Evolutionary conservation across 1,140 invertebrate species (phyloP).

Genomic region (Acromyrmex echinatior): DNA sequence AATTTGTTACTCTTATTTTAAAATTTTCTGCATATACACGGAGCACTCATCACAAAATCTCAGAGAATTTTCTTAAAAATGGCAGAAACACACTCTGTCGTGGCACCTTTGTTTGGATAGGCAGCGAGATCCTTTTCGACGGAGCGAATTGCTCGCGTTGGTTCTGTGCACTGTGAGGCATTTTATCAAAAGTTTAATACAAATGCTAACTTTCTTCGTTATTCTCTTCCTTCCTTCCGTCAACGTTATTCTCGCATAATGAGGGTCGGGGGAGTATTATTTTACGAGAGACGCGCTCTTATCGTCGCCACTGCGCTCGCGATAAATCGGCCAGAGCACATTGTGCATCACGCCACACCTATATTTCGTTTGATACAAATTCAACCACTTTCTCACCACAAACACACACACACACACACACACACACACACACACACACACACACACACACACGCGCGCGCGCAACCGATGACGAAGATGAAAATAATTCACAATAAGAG

Average conservation of each 20-base stretch:
- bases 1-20: slow-evolving; percentile 11
- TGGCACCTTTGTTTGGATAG: slow-evolving; percentile 58
- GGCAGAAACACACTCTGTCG: slow-evolving; percentile 37
- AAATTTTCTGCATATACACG: not conserved
- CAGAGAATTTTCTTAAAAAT: slow-evolving; percentile 24
- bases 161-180: slow-evolving; percentile 64
- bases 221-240: slow-evolving; percentile 77
- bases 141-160: slow-evolving; percentile 70
- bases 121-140: slow-evolving; percentile 69
- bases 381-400: slow-evolving; percentile 7
- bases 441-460: not conserved
- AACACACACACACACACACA: not conserved
- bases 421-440: not conserved
- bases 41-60: slow-evolving; percentile 6
- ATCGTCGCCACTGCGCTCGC: slow-evolving; percentile 63
- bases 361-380: slow-evolving; percentile 34
- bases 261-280: slow-evolving; percentile 77
- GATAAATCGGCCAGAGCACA: slow-evolving; percentile 67
- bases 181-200: slow-evolving; percentile 78
- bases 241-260: slow-evolving; percentile 83
- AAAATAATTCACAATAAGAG: slow-evolving; percentile 25
- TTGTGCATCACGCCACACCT: slow-evolving; percentile 44
- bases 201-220: slow-evolving; percentile 81
- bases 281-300: slow-evolving; percentile 74
- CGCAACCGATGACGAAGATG: not conserved